Percentiles rank a stretch among this genome's conserved stretches.
These are phyloP conservation scores for Caretta caretta DNA, from an alignment of 2,113 vertebrate species.

Conservation along the genomic window DNA sequence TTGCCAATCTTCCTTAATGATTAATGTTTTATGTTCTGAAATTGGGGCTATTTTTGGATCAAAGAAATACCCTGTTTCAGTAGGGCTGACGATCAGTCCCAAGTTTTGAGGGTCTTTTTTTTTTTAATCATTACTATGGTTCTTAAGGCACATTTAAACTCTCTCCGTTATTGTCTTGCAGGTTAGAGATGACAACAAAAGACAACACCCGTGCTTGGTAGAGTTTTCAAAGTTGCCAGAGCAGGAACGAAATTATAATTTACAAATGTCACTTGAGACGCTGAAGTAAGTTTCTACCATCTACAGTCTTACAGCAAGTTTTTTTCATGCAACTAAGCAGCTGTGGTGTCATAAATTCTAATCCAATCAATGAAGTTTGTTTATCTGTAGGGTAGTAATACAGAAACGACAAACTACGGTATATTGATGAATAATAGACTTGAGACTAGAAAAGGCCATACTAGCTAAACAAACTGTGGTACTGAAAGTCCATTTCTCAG, in stretches of 20 bases:
- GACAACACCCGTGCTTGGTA: slow-evolving; percentile 96
- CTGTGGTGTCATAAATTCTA: background rate
- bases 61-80: background rate
- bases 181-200: slow-evolving; percentile 95
- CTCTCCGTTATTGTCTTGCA: slow-evolving; percentile 64
- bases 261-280: slow-evolving; percentile 98
- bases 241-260: slow-evolving; percentile 95
- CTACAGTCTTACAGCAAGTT: background rate
- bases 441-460: background rate
- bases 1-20: background rate
- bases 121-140: background rate
- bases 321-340: background rate
- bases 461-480: background rate
- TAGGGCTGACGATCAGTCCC: background rate
- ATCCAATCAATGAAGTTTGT: background rate
- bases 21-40: background rate
- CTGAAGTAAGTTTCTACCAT: slow-evolving; percentile 86
- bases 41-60: background rate
- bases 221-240: slow-evolving; percentile 95
- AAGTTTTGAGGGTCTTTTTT: background rate
- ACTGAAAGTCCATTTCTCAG: background rate
- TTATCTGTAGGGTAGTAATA: background rate
- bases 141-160: background rate
- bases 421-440: background rate
- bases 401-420: background rate